Evolutionary conservation across 2,797 vertebrate genomes (phyloP).

Genomic region (Brachyalestes nurse): DNA sequence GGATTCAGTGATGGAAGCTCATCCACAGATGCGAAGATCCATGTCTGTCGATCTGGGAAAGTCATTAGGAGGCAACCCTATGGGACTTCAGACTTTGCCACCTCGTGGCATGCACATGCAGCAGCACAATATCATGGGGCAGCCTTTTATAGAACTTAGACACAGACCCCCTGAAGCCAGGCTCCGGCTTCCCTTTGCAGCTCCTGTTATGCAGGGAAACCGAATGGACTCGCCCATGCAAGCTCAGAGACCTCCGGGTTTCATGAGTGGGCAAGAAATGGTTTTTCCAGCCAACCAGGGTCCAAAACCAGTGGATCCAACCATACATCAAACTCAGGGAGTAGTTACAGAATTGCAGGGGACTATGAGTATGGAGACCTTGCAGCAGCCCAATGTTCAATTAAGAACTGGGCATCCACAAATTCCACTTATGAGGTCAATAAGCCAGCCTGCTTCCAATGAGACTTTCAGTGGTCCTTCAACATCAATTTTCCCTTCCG

Average conservation of each 20-base stretch:
- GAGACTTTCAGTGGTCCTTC: slow-evolving; percentile 79
- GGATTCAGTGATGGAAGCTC: slow-evolving; percentile 75
- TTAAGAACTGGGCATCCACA: slow-evolving; percentile 75
- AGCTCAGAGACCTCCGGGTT: slow-evolving; percentile 77
- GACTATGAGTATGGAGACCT: slow-evolving; percentile 84
- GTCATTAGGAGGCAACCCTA: slow-evolving; percentile 75
- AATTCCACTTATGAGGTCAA: slow-evolving; percentile 81
- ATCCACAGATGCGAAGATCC: slow-evolving; percentile 89
- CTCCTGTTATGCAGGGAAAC: slow-evolving; percentile 72
- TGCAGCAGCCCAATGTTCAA: slow-evolving; percentile 79
- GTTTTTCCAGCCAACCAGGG: slow-evolving; percentile 76
- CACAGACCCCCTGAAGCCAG: slow-evolving; percentile 90
- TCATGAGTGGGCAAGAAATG: slow-evolving; percentile 81
- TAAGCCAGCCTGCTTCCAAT: slow-evolving; percentile 83
- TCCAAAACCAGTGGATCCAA: slow-evolving; percentile 81
- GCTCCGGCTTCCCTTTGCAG: slow-evolving; percentile 81
- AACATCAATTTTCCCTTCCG: slow-evolving; percentile 72
- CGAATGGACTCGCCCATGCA: slow-evolving; percentile 80
- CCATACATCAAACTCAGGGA: slow-evolving; percentile 71
- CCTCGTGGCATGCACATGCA: slow-evolving; percentile 87
- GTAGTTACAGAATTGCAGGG: slow-evolving; percentile 76
- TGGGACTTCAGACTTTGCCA: slow-evolving; percentile 85
- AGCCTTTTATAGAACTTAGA: slow-evolving; percentile 93
- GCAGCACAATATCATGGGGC: slow-evolving; percentile 95
- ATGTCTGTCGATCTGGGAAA: slow-evolving; percentile 88